These are phyloP conservation scores for western clawed frog (Xenopus tropicalis) DNA, from an alignment of 2,113 vertebrate species.

Conservation along the genomic window DNA sequence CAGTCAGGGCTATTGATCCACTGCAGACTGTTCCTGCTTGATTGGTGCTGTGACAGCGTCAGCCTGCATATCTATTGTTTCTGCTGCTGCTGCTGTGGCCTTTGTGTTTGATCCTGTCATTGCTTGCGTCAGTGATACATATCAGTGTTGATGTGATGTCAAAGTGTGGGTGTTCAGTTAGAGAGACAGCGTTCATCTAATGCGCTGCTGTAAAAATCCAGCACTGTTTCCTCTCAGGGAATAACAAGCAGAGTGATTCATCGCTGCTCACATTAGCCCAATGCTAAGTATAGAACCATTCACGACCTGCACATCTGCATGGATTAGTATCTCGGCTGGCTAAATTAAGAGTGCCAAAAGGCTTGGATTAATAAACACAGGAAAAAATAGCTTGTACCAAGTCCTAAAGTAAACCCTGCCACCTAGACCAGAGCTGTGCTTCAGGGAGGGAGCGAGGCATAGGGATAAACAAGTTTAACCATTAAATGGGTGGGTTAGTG, in stretches of 20 bases:
- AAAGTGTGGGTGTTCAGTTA: conserved; percentile 64
- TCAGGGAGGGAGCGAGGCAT: no score
- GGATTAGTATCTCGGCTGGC: conserved; percentile 51
- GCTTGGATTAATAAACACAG: conserved; percentile 39
- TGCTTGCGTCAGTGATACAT: conserved; percentile 65
- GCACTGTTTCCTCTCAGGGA: conserved; percentile 56
- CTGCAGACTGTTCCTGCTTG: conserved; percentile 16
- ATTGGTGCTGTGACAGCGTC: conserved; percentile 53
- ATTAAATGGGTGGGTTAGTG: no score
- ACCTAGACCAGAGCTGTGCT: no score
- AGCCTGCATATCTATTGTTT: conserved; percentile 49
- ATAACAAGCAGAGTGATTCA: conserved; percentile 63
- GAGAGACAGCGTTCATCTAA: conserved; percentile 65
- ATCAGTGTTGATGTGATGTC: conserved; percentile 66
- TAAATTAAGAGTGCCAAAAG: conserved; percentile 28
- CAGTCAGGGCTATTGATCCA: conserved; percentile 55
- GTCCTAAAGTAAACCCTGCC: conserved; percentile 38
- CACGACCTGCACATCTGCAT: conserved; percentile 51
- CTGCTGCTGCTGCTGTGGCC: conserved; percentile 48
- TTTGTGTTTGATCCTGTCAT: conserved; percentile 60
- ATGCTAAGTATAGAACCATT: conserved; percentile 61
- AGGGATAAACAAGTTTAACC: no score
- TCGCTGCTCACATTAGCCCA: conserved; percentile 59
- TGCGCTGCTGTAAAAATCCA: conserved; percentile 58
- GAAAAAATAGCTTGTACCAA: conserved; percentile 25